Evolutionary conservation across 2,113 vertebrate genomes (phyloP).

Genomic region (Gallinago media): DNA sequence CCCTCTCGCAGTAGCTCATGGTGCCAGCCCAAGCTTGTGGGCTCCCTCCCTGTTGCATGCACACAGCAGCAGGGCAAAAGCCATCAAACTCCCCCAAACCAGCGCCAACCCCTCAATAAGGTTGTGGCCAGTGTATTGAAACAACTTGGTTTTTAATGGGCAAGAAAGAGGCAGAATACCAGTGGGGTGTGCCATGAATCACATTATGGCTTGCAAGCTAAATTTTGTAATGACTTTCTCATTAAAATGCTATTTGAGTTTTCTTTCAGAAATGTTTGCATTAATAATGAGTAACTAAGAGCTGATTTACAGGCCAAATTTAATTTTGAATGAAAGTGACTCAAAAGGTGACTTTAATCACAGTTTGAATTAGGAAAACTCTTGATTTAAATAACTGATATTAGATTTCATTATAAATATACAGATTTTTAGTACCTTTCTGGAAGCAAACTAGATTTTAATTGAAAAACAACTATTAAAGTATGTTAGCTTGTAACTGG

Average conservation of each 20-base stretch:
- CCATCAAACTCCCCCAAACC: background rate
- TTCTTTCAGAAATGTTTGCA: background rate
- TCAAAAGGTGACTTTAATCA: background rate
- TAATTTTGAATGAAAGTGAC: background rate
- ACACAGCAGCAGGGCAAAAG: background rate
- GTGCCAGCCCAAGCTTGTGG: background rate
- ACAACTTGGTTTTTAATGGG: slow-evolving; percentile 16
- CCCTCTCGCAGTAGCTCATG: background rate
- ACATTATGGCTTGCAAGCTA: background rate
- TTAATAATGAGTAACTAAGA: slow-evolving; percentile 4
- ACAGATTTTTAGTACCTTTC: background rate
- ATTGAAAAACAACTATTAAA: background rate
- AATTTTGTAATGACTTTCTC: background rate
- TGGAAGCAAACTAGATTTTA: background rate
- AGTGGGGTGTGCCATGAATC: background rate
- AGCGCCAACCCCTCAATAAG: background rate
- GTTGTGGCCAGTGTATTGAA: background rate
- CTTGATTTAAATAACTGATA: background rate
- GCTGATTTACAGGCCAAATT: background rate
- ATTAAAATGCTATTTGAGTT: background rate
- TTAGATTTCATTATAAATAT: background rate
- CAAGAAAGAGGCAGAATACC: background rate
- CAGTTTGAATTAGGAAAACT: background rate
- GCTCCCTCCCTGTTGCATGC: background rate
- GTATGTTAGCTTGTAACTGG: background rate